Base-by-base conservation (phyloP, 1,140 invertebrate genomes). In the Chionoecetes opilio region DNA sequence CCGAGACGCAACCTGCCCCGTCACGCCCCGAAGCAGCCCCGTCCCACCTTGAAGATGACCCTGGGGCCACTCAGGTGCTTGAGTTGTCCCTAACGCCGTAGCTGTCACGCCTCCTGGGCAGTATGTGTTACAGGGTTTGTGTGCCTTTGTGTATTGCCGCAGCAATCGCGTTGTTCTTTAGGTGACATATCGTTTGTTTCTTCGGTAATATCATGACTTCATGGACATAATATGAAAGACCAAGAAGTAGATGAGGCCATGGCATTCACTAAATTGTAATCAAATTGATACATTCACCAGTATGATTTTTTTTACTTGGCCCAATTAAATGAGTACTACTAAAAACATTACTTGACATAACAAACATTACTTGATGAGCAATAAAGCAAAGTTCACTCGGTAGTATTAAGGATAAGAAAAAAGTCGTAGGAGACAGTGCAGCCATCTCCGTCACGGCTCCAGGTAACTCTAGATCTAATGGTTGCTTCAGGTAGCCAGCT, bases 11-110 rank as follows among this genome's bases (percentile, higher is more conserved):
- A 41, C 37, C 84, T 21, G 38, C 92, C 84, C 32, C 26, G 84
- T 93, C 92, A 93, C 92, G 38, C 91, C 38, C 88, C 26, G 8
- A n/a, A 21, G 84, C 32, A 53, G 38, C 26, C 9, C 9, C 46
- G 31, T 29, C 31, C 31, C 89, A 46, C 89, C 46, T 32, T 29
- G 29, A 0, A 26, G 63, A 17, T 75, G 63, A 75, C 63, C 63
- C 63, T n/a, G 63, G 63, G 63, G 26, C 63, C 21, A 8, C 63
- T 75, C 63, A 75, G 63, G 63, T 75, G 63, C 26, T 75, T 75
- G 63, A n/a, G 63, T n/a, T n/a, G 63, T 8, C 63, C 21, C 63
- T n/a, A 1, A 26, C 11, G 63, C n/a, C 63, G 63, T 26, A 17
- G 63, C 63, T 75, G 63, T 75, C 63, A 75, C 63, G 63, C 63